Conservation (phyloP, 2,888 invertebrate genomes). For the Orthosia cruda region DNA sequence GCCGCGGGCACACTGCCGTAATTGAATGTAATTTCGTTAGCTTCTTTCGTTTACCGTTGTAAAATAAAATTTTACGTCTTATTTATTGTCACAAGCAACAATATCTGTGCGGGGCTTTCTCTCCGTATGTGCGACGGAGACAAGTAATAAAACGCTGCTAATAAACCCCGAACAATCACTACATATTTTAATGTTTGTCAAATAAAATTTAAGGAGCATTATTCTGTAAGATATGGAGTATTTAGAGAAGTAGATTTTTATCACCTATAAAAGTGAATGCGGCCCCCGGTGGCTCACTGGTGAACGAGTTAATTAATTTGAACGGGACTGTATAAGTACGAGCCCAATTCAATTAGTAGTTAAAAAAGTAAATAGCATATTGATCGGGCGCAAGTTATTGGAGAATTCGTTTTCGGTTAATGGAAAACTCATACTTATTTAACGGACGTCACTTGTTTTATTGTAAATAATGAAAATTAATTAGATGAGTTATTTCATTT, state of each 20-base stretch:
- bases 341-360: constrained; percentile 84
- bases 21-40: constrained; percentile 92
- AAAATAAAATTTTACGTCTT: constrained; percentile 91
- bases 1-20: constrained; percentile 85
- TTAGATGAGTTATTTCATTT: constrained; percentile 50
- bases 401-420: constrained; percentile 59
- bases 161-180: constrained; percentile 77
- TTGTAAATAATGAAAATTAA: constrained; percentile 55
- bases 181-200: constrained; percentile 75
- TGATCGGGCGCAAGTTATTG: constrained; percentile 72
- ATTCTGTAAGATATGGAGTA: constrained; percentile 67
- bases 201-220: constrained; percentile 71
- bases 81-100: constrained; percentile 89
- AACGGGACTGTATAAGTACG: constrained; percentile 79
- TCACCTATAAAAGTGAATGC: constrained; percentile 79
- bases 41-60: constrained; percentile 90
- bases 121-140: constrained; percentile 74
- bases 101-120: constrained; percentile 78
- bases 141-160: constrained; percentile 78
- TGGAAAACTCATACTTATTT: constrained; percentile 65
- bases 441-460: constrained; percentile 52
- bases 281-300: constrained; percentile 70
- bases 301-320: constrained; percentile 82
- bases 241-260: constrained; percentile 75
- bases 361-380: constrained; percentile 80